Base-by-base conservation (phyloP, 2,888 invertebrate genomes). In the Germaria angustata region DNA sequence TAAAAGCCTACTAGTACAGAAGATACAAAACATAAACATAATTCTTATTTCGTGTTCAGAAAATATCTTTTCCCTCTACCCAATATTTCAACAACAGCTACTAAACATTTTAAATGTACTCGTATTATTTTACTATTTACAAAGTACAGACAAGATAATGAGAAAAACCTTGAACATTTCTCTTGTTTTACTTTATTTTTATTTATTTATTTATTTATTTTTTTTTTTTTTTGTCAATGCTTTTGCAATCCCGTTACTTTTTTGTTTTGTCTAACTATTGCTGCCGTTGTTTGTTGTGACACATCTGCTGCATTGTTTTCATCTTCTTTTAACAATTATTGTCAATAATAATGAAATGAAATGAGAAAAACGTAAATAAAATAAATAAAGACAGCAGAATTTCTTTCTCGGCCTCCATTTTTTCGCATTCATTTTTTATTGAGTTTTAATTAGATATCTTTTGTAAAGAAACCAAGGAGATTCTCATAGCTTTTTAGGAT, bases 261-360 rank as follows among this genome's bases (percentile, higher is more conserved):
- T 22, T 51, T 61, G 17, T 49, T 61, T 32, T 17, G 15, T 44
- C 63, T 32, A 28, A 24, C 32, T 39, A 36, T 59, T 39, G 13
- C 65, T 17, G 41, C 66, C 51, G 41, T 41, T 61, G 32, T 59
- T 69, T 61, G 44, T 49, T 32, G 20, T 69, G 69, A 63, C 34
- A 77, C 77, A 69, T 68, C 59, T 72, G 59, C 59, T 51, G 72
- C 72, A 72, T 57, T 72, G 57, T 59, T 72, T 57, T 79, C 72
- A 79, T 72, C 72, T 72, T 72, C 65, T 32, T 59, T 66, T 72
- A 72, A 79, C 59, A 79, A 73, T 68, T 66, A 79, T 61, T 79
- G 72, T 73, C 72, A 79, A 79, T 79, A 66, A 65, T 41, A 72
- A 72, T 61, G 34, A 57, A 77, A 61, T 51, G 17, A 66, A 53